Evolutionary conservation across 2,113 vertebrate genomes (phyloP).

Genomic region (Hydropotes inermis): DNA sequence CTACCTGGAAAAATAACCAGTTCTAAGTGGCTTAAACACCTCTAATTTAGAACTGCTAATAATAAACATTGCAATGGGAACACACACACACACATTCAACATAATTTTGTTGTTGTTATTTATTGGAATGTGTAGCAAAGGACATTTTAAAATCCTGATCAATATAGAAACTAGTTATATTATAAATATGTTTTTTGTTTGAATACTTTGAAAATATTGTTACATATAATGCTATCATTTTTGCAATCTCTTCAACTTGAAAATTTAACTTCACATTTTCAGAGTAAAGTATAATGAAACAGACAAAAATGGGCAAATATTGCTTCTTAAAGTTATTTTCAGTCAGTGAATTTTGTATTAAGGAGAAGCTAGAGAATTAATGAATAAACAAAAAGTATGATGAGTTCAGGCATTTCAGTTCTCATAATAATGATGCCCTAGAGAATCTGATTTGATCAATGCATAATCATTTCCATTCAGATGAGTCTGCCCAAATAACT

Average conservation of each 20-base stretch:
- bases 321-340: neutral
- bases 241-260: neutral
- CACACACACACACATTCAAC: neutral
- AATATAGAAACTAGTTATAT: neutral
- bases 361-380: neutral
- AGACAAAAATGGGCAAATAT: neutral
- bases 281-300: neutral
- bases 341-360: neutral
- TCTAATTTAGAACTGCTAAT: neutral
- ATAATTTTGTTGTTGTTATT: neutral
- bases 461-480: conserved; percentile 62
- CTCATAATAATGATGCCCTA: neutral
- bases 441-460: conserved; percentile 61
- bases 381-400: neutral
- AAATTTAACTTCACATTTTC: neutral
- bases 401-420: neutral
- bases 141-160: neutral
- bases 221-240: neutral
- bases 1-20: neutral
- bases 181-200: neutral
- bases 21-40: neutral
- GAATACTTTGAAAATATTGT: neutral
- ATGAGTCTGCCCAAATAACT: conserved; percentile 55
- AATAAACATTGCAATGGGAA: neutral
- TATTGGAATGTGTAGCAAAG: neutral